Evolutionary conservation across 2,113 vertebrate species (phyloP), one percentile per base, ranked within the genome.

Genomic region (Oryzias javanicus): DNA sequence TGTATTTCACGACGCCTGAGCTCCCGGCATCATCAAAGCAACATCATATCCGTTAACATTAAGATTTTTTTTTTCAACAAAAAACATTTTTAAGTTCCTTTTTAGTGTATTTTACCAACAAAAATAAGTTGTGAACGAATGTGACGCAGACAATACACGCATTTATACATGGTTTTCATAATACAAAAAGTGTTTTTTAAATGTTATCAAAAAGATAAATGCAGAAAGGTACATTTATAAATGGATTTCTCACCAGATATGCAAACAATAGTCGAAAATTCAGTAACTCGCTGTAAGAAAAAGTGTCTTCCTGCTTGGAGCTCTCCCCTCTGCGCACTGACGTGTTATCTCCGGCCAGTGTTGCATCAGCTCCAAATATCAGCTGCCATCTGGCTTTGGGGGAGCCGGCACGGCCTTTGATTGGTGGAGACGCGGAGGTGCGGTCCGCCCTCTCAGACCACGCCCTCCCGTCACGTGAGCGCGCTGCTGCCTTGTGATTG

Each of bases 311-410:
- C 42, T 66, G 40, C 54, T 55, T 0, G 6, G 49, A 19, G 71
- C 64, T 27, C 54, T 6, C 60, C 58, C 18, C 22, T 2, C 17
- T 8, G 51, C 27, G 19, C 52, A 35, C 64, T 54, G 55, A 59
- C 47, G 60, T 49, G 74, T 80, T 82, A 80, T 83, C 61, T 64
- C 12, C 0, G 40, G 2, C 35, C 24, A 41, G 67, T 88, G 67
- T 93, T 92, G 91, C 91, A 91, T 92, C 90, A 93, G 89, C 83
- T 76, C 22, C 40, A 74, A 87, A 82, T 86, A 91, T 76, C 76
- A 51, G 60, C 66, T 17, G 61, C 77, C 78, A 78, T 77, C 85
- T 81, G 88, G 44, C 49, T 55, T 40, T 25, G 64, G 73, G 22
- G 75, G 78, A 84, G 78, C 89, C 90, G 89, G 85, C 69, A 65